These are phyloP conservation scores for Alaudala cheleensis DNA, from an alignment of 2,113 vertebrate genomes.

Conservation along the genomic window DNA sequence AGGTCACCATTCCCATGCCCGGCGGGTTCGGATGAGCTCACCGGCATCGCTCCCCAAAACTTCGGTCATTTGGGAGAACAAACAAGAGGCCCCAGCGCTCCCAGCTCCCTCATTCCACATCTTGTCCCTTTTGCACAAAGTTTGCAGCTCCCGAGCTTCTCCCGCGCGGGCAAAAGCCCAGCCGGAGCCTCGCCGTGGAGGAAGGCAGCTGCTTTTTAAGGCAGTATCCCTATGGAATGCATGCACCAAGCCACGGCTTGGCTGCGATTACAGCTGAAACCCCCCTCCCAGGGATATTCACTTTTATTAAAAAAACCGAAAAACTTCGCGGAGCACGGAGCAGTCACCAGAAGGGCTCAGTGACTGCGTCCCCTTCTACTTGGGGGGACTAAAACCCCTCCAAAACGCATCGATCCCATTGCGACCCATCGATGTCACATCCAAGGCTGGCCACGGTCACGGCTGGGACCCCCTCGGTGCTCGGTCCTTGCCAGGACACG, in stretches of 20 bases:
- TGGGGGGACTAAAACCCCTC: neutral
- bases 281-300: neutral
- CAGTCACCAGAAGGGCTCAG: neutral
- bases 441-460: neutral
- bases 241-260: fast-evolving
- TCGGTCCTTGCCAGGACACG: neutral
- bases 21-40: neutral
- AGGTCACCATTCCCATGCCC: neutral
- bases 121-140: neutral
- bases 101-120: neutral
- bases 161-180: neutral
- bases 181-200: neutral
- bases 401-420: neutral
- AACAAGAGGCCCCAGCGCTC: neutral
- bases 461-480: neutral
- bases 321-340: neutral
- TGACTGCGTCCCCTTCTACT: neutral
- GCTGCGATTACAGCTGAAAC: neutral
- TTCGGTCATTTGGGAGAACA: neutral
- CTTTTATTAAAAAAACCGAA: neutral
- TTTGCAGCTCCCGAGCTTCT: neutral
- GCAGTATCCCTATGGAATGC: neutral
- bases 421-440: fast-evolving
- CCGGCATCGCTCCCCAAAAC: fast-evolving
- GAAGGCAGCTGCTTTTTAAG: neutral